phyloP scores from a whole-genome alignment of 2,888 invertebrate species.

The Emmelina monodactyla region DNA sequence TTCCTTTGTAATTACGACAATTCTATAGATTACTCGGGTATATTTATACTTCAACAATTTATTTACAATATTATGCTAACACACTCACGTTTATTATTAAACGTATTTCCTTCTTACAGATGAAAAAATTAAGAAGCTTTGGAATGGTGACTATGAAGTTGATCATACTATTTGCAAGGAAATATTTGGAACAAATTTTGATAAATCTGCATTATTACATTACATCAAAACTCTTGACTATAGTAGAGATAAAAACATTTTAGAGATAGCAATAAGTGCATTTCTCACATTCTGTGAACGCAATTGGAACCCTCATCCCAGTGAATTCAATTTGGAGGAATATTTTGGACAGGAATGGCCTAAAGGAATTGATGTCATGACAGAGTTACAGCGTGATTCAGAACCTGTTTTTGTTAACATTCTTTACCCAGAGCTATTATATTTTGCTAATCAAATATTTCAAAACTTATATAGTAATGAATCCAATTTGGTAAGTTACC shows the following conservation, averaged over 20 bases:
- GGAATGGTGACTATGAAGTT: constrained; percentile 37
- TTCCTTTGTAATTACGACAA: too few relatives aligned
- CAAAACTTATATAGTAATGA: constrained; percentile 31
- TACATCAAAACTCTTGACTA: constrained; percentile 14
- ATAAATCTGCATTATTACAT: constrained; percentile 18
- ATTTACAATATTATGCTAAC: too few relatives aligned
- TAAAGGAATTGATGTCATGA: constrained; percentile 37
- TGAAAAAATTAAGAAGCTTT: constrained; percentile 28
- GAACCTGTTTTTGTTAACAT: constrained; percentile 75
- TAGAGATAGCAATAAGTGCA: constrained; percentile 69
- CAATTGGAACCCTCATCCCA: constrained; percentile 82
- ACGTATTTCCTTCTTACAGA: constrained; percentile 24
- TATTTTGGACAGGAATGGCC: constrained; percentile 50
- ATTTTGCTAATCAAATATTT: constrained; percentile 46
- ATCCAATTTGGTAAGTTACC: constrained; percentile 40
- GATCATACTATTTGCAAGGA: constrained; percentile 29
- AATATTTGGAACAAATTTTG: constrained; percentile 30
- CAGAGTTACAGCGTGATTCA: constrained; percentile 63
- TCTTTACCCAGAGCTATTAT: constrained; percentile 58
- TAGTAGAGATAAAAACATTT: constrained; percentile 33
- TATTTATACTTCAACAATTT: too few relatives aligned
- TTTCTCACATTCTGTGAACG: constrained; percentile 78
- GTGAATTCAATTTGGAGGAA: constrained; percentile 38
- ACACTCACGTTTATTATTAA: background rate
- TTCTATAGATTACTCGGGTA: too few relatives aligned